Evolutionary conservation across 2,113 vertebrate genomes (phyloP).

Genomic region (Brienomyrus brachyistius): DNA sequence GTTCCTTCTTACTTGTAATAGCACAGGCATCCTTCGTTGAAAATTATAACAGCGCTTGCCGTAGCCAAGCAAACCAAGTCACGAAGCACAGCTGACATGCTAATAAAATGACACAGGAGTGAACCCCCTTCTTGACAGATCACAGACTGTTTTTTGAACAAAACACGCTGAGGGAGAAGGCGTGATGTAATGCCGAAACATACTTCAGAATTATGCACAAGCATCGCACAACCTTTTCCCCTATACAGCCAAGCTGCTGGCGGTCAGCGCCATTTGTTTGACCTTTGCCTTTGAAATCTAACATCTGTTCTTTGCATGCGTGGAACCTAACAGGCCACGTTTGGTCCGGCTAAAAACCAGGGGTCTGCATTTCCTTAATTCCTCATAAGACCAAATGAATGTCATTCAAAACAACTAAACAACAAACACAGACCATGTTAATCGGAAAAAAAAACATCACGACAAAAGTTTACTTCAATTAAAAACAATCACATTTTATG

Average conservation of each 20-base stretch:
- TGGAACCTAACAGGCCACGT: neutral
- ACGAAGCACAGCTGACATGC: neutral
- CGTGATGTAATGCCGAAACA: neutral
- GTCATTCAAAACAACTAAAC: conserved; percentile 2
- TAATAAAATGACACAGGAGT: conserved; percentile 1
- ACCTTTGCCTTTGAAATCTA: neutral
- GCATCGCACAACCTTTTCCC: neutral
- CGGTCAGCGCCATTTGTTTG: neutral
- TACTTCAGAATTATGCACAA: conserved; percentile 1
- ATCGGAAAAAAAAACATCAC: neutral
- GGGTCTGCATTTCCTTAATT: neutral
- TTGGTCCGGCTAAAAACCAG: neutral
- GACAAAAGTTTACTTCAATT: neutral
- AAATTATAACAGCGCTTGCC: neutral
- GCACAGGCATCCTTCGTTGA: neutral
- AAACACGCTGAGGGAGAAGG: neutral
- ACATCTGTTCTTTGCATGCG: conserved; percentile 1
- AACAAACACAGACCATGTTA: conserved; percentile 6
- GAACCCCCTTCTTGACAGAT: neutral
- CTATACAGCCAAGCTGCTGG: neutral
- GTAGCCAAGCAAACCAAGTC: neutral
- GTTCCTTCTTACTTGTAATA: neutral
- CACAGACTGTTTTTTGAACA: neutral
- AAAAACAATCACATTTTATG: neutral
- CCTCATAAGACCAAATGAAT: neutral